Conservation (phyloP, 2,888 invertebrate genomes). For the Gerosis bhagava region DNA sequence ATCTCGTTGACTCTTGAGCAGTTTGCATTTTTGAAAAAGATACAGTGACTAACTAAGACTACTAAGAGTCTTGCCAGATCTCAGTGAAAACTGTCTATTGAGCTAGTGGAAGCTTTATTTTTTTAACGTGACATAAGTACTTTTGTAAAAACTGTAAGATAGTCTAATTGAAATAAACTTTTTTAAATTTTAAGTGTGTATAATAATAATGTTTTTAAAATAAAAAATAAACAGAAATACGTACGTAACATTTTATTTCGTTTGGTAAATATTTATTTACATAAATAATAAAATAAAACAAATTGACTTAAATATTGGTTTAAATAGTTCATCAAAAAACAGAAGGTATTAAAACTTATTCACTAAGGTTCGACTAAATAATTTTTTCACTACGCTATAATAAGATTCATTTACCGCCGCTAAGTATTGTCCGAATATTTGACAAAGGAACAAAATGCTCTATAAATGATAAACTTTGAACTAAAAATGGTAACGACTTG, state of each 20-base stretch:
- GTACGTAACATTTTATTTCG: slow-evolving; percentile 53
- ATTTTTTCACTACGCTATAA: slow-evolving; percentile 57
- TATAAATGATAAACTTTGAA: slow-evolving; percentile 37
- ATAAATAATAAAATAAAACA: slow-evolving; percentile 63
- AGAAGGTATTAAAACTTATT: slow-evolving; percentile 45
- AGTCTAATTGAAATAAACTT: no score
- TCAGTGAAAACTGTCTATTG: no score
- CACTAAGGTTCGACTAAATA: slow-evolving; percentile 53
- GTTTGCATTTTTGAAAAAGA: no score
- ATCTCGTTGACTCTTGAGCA: no score
- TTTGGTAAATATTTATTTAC: slow-evolving; percentile 63
- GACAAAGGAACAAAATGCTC: slow-evolving; percentile 36
- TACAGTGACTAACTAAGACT: no score
- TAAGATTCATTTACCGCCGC: slow-evolving; percentile 57
- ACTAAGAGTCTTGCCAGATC: no score
- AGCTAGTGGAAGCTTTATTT: no score
- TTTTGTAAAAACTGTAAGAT: no score
- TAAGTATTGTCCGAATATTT: slow-evolving; percentile 52
- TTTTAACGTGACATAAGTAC: no score
- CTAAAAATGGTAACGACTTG: slow-evolving; percentile 20
- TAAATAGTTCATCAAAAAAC: slow-evolving; percentile 41
- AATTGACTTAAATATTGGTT: slow-evolving; percentile 46
- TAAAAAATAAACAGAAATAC: slow-evolving; percentile 38
- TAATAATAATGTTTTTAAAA: no score
- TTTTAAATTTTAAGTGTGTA: no score